Percentiles rank a stretch among this genome's conserved stretches.
Evolutionary conservation across 2,888 invertebrate species (phyloP).

Genomic region (Drosophila birchii): DNA sequence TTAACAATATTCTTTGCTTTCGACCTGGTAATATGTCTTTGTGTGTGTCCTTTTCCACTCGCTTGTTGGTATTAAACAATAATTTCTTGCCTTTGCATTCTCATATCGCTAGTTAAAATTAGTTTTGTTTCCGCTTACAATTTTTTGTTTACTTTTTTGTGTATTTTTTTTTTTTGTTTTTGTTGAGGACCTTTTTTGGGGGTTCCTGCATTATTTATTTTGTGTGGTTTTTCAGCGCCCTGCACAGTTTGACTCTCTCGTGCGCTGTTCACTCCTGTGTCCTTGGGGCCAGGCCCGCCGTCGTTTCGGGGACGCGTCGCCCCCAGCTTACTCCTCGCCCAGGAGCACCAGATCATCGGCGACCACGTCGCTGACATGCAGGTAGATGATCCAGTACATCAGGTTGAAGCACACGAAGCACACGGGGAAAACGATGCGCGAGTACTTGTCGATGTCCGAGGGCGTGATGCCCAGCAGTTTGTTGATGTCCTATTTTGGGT

Average conservation of each 20-base stretch:
- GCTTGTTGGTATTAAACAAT: conserved; percentile 66
- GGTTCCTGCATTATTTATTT: conserved; percentile 14
- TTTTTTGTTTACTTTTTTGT: conserved; percentile 15
- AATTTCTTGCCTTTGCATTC: conserved; percentile 68
- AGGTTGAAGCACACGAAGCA: conserved; percentile 99
- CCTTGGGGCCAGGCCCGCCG: conserved; percentile 33
- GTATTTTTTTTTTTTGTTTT: conserved; percentile 23
- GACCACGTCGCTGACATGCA: conserved; percentile 97
- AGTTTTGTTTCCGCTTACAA: conserved; percentile 62
- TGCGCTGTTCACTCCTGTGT: conserved; percentile 65
- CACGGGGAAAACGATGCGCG: conserved; percentile 98
- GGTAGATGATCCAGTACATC: conserved; percentile 99
- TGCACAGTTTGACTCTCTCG: conserved; percentile 81
- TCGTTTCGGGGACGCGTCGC: conserved; percentile 12
- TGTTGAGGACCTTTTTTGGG: neutral
- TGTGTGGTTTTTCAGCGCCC: conserved; percentile 76
- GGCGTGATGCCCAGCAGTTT: conserved; percentile 96
- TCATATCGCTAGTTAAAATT: conserved; percentile 78
- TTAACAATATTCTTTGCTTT: conserved; percentile 75
- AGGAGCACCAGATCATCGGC: conserved; percentile 96
- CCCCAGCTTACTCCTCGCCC: conserved; percentile 86
- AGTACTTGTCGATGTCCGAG: conserved; percentile 99
- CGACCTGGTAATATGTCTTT: conserved; percentile 67
- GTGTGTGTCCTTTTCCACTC: conserved; percentile 53
- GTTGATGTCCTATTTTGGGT: conserved; percentile 90